Evolutionary conservation across 2,888 invertebrate species (phyloP).

Genomic region (Melikaiella ostensackeni): DNA sequence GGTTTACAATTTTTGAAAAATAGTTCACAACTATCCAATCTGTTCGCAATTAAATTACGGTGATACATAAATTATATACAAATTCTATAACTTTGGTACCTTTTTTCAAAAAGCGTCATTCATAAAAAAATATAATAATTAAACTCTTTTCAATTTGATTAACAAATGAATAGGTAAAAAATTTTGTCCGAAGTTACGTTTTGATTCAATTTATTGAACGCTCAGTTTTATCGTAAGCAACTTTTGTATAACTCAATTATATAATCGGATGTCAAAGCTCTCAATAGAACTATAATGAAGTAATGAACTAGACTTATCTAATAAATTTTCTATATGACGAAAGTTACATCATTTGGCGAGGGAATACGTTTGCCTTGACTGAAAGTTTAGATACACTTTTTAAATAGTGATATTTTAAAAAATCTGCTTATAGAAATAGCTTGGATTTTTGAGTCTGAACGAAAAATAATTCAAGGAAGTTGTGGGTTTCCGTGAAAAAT

Average conservation of each 20-base stretch:
- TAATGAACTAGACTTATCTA: neutral
- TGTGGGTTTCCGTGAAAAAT: no score
- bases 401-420: neutral
- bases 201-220: neutral
- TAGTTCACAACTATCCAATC: no score
- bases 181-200: no score
- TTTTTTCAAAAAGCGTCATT: no score
- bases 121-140: no score
- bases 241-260: neutral
- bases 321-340: constrained; percentile 10
- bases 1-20: no score
- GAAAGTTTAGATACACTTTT: neutral
- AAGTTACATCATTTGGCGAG: constrained; percentile 5
- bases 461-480: no score
- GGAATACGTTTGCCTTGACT: neutral
- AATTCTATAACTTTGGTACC: no score
- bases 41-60: no score
- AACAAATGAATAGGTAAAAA: no score
- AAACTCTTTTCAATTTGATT: no score
- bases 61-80: neutral
- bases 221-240: neutral
- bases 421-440: neutral
- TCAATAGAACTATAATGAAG: neutral
- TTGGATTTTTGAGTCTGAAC: no score
- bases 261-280: neutral